These are phyloP conservation scores for Grantiella picta DNA, from an alignment of 2,113 vertebrate genomes.

Conservation along the genomic window DNA sequence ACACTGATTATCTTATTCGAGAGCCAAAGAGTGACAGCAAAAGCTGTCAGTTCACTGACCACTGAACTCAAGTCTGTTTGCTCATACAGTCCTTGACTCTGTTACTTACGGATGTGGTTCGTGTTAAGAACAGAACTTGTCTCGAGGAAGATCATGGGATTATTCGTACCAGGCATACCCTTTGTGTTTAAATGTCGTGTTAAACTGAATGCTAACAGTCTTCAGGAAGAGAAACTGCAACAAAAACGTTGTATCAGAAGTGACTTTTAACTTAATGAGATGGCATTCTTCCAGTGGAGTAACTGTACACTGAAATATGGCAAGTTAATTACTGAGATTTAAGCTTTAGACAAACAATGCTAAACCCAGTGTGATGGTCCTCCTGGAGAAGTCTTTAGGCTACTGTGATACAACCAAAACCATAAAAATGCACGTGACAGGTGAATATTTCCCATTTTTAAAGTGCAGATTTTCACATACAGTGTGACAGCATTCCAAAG, in stretches of 20 bases:
- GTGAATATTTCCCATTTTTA: background rate
- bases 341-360: background rate
- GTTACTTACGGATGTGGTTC: background rate
- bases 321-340: background rate
- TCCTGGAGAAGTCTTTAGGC: background rate
- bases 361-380: background rate
- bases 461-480: constrained; percentile 18
- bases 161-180: background rate
- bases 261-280: background rate
- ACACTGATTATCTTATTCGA: background rate
- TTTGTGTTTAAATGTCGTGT: background rate
- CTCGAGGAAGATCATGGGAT: background rate
- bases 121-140: background rate
- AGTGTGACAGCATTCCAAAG: background rate
- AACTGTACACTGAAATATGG: background rate
- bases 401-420: background rate
- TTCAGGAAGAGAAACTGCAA: background rate
- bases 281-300: background rate
- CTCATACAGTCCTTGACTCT: background rate
- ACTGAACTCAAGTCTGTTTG: background rate
- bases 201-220: background rate
- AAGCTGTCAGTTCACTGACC: background rate
- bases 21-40: background rate
- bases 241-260: background rate
- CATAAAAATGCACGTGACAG: background rate